Percentiles rank a stretch among this genome's conserved stretches.
These are phyloP conservation scores for Alauda arvensis DNA, from an alignment of 2,797 vertebrate genomes.

Conservation along the genomic window DNA sequence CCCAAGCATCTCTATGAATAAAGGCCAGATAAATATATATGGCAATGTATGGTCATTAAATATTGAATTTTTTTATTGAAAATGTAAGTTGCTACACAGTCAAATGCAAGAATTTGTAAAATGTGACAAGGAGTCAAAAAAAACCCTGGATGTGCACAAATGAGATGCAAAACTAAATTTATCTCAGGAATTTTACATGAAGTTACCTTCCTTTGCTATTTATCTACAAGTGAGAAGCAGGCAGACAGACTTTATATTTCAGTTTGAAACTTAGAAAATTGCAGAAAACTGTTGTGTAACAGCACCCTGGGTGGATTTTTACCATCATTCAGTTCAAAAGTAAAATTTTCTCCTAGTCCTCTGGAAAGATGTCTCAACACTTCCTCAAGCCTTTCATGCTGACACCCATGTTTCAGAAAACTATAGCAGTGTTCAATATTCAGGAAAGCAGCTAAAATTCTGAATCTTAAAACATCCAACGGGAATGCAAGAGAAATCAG, in stretches of 20 bases:
- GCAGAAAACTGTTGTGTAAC: background rate
- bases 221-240: background rate
- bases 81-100: background rate
- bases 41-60: background rate
- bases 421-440: background rate
- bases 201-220: background rate
- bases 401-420: background rate
- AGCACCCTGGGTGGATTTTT: background rate
- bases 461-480: background rate
- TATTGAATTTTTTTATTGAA: background rate
- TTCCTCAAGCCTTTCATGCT: background rate
- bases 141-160: background rate
- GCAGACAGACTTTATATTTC: background rate
- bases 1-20: background rate
- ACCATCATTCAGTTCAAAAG: background rate
- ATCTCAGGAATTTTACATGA: background rate
- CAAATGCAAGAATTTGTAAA: background rate
- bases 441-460: background rate
- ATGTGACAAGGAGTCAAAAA: background rate
- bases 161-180: background rate
- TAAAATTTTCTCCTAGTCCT: background rate
- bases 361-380: background rate
- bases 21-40: background rate
- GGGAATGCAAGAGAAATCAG: background rate
- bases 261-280: background rate